Evolutionary conservation across 2,113 vertebrate species (phyloP), one percentile per base, ranked within the genome.

Genomic region (Xyrauchen texanus): DNA sequence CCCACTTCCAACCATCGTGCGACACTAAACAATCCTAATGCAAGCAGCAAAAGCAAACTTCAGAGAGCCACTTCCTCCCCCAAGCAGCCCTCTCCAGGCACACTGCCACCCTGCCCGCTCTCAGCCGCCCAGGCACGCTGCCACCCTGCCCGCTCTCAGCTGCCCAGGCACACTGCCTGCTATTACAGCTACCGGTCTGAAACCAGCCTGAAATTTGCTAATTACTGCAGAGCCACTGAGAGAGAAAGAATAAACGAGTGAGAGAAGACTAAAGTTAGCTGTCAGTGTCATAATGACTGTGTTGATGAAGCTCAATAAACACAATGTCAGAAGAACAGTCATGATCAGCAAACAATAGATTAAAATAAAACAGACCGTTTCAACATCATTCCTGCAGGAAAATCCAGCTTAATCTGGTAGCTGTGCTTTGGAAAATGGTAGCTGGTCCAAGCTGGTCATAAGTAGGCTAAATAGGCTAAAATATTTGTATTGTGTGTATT

Each of bases 1-100:
- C 68, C 82, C 72, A 79, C 80, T 84, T 79, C 73, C 68, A 69
- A 55, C 68, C 45, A 78, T 66, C 49, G 58, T 68, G 57, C 51
- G 34, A 81, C 12, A 49, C 72, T 73, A 76, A 34, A 34, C 21
- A 34, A 34, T 1, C 71, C 66, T 72, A 79, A 76, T 51, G 62
- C 65, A 65, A 52, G 82, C 77, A 42, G 62, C 21, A 71, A 66
- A 79, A 46, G 62, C 55, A 70, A 71, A 76, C 67, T 71, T 63
- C 55, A 53, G 67, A 72, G 76, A 70, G 15, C 13, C 11, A 52
- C 51, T 51, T 77, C 46, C 44, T 64, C 62, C 21, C 79, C 63
- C 7, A 5, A 68, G 49, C 53, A 49, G 49, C 21, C 16, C 47
- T 66, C 49, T 74, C 55, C 51, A 61, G 79, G 52, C 42, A 15